Evolutionary conservation across 1,140 invertebrate species (phyloP).

Genomic region (Lepidurus packardi): DNA sequence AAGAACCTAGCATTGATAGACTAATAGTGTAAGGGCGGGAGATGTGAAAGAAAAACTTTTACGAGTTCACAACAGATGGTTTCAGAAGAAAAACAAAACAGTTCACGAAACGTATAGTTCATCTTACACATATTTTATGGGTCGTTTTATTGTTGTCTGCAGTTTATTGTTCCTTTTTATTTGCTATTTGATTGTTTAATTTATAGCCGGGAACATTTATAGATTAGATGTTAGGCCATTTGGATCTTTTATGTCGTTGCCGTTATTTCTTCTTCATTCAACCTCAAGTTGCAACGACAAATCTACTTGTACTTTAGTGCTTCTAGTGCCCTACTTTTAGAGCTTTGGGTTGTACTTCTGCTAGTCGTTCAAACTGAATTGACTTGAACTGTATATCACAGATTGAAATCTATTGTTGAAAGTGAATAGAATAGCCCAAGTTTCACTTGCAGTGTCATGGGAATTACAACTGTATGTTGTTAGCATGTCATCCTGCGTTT

Average conservation of each 20-base stretch:
- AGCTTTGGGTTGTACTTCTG: no score
- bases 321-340: no score
- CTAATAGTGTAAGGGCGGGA: no score
- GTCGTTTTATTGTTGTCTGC: neutral
- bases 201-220: neutral
- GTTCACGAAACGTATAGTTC: neutral
- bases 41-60: no score
- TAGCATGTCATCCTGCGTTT: neutral
- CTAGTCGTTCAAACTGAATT: no score
- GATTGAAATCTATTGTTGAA: neutral
- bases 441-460: neutral
- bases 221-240: conserved; percentile 15
- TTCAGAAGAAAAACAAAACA: neutral
- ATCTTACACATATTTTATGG: neutral
- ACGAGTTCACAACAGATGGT: no score
- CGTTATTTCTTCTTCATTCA: neutral
- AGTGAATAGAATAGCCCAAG: neutral
- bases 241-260: neutral
- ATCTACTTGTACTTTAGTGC: no score
- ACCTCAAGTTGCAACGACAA: neutral
- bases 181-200: neutral
- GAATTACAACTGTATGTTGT: neutral
- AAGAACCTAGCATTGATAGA: no score
- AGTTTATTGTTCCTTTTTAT: neutral
- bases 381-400: neutral